Percentiles rank a stretch among this genome's conserved stretches.
Evolutionary conservation across 2,888 invertebrate species (phyloP).

Genomic region (Emesis russula): DNA sequence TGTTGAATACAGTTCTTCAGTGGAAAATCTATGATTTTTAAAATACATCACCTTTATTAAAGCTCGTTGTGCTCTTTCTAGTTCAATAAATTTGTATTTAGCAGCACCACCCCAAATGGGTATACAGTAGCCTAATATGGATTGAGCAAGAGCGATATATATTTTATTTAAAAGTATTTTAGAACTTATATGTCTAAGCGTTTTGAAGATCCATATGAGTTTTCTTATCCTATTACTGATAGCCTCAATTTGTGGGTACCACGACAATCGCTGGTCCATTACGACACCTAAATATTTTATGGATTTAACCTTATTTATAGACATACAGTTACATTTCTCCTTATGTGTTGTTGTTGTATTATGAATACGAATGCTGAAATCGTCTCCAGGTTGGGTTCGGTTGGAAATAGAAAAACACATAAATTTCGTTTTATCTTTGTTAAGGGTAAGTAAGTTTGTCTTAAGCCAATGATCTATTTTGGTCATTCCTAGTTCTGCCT

Average conservation of each 20-base stretch:
- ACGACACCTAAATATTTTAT: neutral
- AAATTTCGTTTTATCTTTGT: conserved; percentile 1
- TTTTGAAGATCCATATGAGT: conserved; percentile 14
- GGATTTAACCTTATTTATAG: neutral
- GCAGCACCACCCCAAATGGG: conserved; percentile 67
- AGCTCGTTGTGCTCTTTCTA: conserved; percentile 59
- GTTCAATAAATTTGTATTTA: conserved; percentile 43
- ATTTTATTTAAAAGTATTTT: conserved; percentile 32
- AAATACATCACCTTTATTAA: conserved; percentile 55
- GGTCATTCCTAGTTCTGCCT: neutral
- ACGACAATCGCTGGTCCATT: neutral
- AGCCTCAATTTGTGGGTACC: neutral
- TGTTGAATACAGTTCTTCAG: conserved; percentile 10
- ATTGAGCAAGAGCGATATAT: conserved; percentile 50
- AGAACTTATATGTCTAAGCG: neutral
- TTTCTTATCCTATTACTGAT: conserved; percentile 6
- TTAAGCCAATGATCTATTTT: neutral
- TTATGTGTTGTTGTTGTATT: neutral
- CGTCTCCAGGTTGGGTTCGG: neutral
- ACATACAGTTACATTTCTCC: neutral
- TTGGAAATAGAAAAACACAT: conserved; percentile 4
- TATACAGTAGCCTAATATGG: conserved; percentile 55
- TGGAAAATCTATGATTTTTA: conserved; percentile 40
- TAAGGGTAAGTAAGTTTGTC: neutral
- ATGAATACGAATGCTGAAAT: neutral